Evolutionary conservation across 2,888 invertebrate species (phyloP).

Genomic region (Junonia oenone): DNA sequence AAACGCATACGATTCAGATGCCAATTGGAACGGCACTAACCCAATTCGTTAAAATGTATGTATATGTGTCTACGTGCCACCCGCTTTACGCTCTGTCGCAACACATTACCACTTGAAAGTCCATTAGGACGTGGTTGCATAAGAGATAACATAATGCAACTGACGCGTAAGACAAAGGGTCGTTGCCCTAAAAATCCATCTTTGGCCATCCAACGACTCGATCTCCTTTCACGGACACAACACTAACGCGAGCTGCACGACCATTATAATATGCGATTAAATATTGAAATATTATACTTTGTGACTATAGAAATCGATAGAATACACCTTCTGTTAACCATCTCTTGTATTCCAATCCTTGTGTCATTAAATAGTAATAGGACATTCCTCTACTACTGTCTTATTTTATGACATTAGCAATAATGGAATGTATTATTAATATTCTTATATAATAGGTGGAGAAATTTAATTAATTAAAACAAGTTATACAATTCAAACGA

Average conservation of each 20-base stretch:
- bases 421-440: neutral
- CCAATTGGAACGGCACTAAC: neutral
- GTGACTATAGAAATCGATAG: neutral
- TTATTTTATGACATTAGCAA: neutral
- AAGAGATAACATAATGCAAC: conserved; percentile 5
- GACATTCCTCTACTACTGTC: neutral
- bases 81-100: conserved; percentile 3
- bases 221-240: conserved; percentile 11
- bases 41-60: too few species aligned
- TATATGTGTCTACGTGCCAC: conserved; percentile 6
- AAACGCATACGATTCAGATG: neutral
- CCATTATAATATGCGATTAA: neutral
- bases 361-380: neutral
- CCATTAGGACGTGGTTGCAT: neutral
- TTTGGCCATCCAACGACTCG: neutral
- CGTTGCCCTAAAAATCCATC: conserved; percentile 5
- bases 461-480: neutral
- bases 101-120: neutral
- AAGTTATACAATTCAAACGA: neutral
- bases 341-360: conserved; percentile 19
- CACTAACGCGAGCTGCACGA: conserved; percentile 8
- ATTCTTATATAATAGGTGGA: neutral
- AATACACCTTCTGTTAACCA: conserved; percentile 6
- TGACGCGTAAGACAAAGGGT: conserved; percentile 9
- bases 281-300: conserved; percentile 3